Conservation (phyloP, 2,888 invertebrate genomes). For the Resseliella maxima region DNA sequence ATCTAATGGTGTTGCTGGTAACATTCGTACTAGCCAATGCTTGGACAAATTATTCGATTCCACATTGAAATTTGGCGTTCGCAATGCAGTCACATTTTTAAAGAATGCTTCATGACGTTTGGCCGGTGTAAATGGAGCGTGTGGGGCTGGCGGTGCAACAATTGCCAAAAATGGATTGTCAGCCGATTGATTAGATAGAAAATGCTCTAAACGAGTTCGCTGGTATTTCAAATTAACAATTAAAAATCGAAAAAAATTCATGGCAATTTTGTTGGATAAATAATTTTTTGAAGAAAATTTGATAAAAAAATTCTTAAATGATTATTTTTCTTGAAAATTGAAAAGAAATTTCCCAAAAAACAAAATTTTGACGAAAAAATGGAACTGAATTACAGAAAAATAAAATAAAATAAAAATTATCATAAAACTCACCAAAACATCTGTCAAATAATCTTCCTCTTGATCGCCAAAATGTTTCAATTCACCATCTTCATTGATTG, state of each 20-base stretch:
- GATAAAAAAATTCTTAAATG: no score
- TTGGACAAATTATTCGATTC: slow-evolving; percentile 70
- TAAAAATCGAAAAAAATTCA: no score
- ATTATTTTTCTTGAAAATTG: slow-evolving; percentile 58
- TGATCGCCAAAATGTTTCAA: slow-evolving; percentile 70
- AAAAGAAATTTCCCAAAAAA: slow-evolving; percentile 56
- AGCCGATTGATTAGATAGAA: slow-evolving; percentile 66
- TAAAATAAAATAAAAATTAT: no score
- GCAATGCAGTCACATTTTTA: slow-evolving; percentile 72
- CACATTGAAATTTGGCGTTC: slow-evolving; percentile 77
- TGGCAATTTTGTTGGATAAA: no score
- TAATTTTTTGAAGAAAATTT: no score
- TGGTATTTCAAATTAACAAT: slow-evolving; percentile 62
- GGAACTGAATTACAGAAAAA: background rate
- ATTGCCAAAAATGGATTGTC: slow-evolving; percentile 82
- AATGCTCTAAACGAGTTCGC: slow-evolving; percentile 63
- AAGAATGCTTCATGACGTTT: slow-evolving; percentile 75
- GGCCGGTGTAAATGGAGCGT: slow-evolving; percentile 87
- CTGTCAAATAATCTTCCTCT: slow-evolving; percentile 82
- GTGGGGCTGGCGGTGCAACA: slow-evolving; percentile 88
- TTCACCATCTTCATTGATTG: slow-evolving; percentile 83
- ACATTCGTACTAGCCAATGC: slow-evolving; percentile 84
- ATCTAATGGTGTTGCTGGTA: slow-evolving; percentile 76
- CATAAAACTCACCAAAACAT: slow-evolving; percentile 76
- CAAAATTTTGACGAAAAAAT: background rate